Evolutionary conservation across 2,797 vertebrate species (phyloP).

Genomic region (Rhadinocentrus ornatus): DNA sequence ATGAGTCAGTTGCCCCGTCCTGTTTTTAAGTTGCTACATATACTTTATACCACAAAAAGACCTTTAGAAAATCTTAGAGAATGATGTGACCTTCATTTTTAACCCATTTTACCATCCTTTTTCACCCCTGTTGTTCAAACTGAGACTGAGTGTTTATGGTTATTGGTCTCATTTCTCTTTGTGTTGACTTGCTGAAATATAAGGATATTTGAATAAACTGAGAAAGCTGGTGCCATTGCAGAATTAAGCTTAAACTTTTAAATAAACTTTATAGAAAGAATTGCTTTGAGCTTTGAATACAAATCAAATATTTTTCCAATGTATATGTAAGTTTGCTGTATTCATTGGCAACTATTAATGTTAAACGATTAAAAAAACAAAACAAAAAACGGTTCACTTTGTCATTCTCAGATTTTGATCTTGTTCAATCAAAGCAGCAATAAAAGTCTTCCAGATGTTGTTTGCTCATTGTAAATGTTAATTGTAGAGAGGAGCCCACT

Average conservation of each 20-base stretch:
- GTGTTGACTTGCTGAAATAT: background rate
- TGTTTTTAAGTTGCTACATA: constrained; percentile 57
- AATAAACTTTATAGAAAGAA: constrained; percentile 1
- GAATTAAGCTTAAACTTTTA: background rate
- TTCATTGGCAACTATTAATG: background rate
- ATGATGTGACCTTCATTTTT: constrained; percentile 31
- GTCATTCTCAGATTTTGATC: background rate
- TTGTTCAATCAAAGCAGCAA: background rate
- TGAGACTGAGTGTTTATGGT: constrained; percentile 2
- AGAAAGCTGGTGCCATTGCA: background rate
- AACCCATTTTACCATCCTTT: constrained; percentile 9
- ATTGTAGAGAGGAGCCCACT: background rate
- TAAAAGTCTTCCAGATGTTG: background rate
- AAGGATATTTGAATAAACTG: background rate
- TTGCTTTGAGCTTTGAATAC: constrained; percentile 13
- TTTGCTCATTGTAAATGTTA: background rate
- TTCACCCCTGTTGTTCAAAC: constrained; percentile 22
- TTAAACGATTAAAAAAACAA: background rate
- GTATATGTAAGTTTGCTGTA: constrained; percentile 22
- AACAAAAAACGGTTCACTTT: background rate
- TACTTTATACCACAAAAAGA: constrained; percentile 42
- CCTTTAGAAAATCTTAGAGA: background rate
- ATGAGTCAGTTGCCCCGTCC: constrained; percentile 60
- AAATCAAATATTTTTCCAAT: constrained; percentile 18
- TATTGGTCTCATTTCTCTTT: too few species aligned